phyloP scores from a whole-genome alignment of 2,113 vertebrate species.

The Callocephalon fimbriatum region DNA sequence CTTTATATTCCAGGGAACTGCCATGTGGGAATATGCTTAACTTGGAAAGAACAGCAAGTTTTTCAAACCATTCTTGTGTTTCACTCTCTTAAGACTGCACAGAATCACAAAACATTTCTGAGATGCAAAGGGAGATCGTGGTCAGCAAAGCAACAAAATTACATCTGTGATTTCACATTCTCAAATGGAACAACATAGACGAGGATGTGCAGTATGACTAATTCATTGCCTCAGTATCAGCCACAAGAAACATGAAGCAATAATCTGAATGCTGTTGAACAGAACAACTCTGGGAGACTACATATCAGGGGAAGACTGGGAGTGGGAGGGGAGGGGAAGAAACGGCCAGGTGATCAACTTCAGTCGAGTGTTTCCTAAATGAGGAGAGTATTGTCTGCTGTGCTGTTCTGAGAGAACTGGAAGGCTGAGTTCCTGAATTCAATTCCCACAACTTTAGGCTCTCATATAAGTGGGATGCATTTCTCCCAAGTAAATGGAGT shows the following conservation, averaged over 20 bases:
- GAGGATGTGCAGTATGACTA: fast-evolving
- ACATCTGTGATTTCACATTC: fast-evolving
- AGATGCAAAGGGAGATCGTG: not conserved
- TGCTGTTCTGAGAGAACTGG: not conserved
- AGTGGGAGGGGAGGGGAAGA: not conserved
- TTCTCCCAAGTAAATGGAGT: not conserved
- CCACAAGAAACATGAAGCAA: not conserved
- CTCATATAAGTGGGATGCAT: not conserved
- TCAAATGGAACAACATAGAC: not conserved
- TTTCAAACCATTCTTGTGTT: not conserved
- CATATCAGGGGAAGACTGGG: not conserved
- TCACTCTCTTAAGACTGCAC: not conserved
- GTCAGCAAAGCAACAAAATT: fast-evolving
- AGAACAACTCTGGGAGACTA: not conserved
- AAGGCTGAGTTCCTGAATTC: not conserved
- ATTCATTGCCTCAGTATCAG: not conserved
- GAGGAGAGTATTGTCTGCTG: not conserved
- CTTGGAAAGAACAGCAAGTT: not conserved
- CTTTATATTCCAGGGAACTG: not conserved
- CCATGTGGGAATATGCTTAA: not conserved
- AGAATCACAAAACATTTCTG: not conserved
- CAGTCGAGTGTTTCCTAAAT: not conserved
- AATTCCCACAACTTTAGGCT: not conserved
- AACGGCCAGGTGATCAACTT: not conserved
- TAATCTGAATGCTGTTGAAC: not conserved